Evolutionary conservation across 2,797 vertebrate species (phyloP), one percentile per base, ranked within the genome.

Genomic region (Lateolabrax maculatus): DNA sequence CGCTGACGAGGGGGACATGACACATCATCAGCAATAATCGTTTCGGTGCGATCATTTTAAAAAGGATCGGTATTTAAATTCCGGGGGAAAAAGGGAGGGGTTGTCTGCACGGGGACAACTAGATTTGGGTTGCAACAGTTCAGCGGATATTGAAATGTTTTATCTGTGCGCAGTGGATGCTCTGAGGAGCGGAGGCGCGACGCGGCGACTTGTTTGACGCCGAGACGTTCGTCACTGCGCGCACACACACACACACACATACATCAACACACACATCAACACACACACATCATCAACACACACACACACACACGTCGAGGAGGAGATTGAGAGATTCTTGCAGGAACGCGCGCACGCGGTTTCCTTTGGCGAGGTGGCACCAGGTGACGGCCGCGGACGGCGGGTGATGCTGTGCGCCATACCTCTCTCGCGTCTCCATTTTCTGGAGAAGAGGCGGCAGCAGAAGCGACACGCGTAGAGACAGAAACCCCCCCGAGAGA

Each of bases 161-260:
- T 79, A 77, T 88, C 79, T 72, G 79, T 62, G 82, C 79, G 75
- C 83, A 73, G 78, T 48, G 75, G 72, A 74, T 16, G 69, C 60
- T 39, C 69, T 5, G 69, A 83, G 69, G 77, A 87, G 84, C 71
- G 64, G 75, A 88, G 80, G 79, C 77, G 79, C 82, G 63, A 81
- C 49, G 61, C 63, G 51, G 66, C 56, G 76, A 89, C 86, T 84
- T 75, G 87, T 88, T 87, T 91, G 85, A 91, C 83, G 85, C 75
- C 61, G 71, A 85, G 84, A 79, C 85, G 56, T 77, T 87, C 81
- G 78, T 89, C 91, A 90, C 74, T 53, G 49, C 48, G n/a, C 46
- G 19, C 55, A 4, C 60, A 16, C 44, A 39, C 51, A 23, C 52
- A 34, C 57, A 31, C 37, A 39, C 49, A 3, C 63, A 68, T 53